A percentile compares a stretch with the other conserved stretches of the same genome.
These are phyloP conservation scores for Entomobrya multifasciata DNA, from an alignment of 2,888 invertebrate species.

Conservation along the genomic window DNA sequence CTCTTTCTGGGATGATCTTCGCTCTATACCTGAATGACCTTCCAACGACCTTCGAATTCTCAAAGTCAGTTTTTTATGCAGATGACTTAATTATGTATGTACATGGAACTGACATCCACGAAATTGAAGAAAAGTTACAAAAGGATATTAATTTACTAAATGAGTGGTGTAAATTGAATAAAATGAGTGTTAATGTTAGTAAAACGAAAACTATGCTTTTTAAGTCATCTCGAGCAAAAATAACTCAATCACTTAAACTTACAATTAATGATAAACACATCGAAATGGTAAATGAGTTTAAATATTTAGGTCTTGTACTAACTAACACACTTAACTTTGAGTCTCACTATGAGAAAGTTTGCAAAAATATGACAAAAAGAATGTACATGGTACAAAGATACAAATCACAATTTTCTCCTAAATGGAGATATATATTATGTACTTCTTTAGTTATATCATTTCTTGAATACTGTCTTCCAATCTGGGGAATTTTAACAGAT, in stretches of 20 bases:
- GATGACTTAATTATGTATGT: conserved; percentile 15
- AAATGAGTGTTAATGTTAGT: background rate
- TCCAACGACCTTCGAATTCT: background rate
- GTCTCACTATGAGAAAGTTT: background rate
- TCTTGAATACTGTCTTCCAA: background rate
- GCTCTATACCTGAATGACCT: conserved; percentile 5
- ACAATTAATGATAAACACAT: background rate
- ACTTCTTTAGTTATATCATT: background rate
- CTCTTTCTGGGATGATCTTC: background rate
- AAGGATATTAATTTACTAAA: background rate
- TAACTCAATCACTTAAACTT: background rate
- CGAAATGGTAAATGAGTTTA: conserved; percentile 27
- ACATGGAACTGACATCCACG: background rate
- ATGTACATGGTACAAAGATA: background rate
- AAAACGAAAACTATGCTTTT: background rate
- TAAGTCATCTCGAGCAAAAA: conserved; percentile 5
- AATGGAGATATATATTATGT: conserved; percentile 25
- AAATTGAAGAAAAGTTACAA: background rate
- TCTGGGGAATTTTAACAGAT: background rate
- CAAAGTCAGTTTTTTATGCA: conserved; percentile 4
- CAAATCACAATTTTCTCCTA: background rate
- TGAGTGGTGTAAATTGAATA: background rate
- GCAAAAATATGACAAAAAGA: conserved; percentile 9
- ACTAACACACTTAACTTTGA: conserved; percentile 7
- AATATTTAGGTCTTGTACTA: conserved; percentile 32